Evolutionary conservation across 2,888 invertebrate species (phyloP), one percentile per base, ranked within the genome.

Genomic region (Rhorus exstirpatorius): DNA sequence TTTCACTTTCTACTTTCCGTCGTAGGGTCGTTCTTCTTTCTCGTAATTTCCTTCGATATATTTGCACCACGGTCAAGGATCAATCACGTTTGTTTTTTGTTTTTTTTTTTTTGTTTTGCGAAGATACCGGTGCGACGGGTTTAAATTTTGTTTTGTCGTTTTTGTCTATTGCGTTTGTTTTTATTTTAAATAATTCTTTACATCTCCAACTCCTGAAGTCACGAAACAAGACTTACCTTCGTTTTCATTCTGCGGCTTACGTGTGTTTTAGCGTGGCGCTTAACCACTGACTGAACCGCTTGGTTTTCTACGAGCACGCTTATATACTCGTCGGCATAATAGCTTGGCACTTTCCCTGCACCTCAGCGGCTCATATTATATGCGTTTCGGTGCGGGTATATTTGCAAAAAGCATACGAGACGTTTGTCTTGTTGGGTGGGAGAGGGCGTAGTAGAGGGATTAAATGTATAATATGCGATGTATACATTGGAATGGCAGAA

Each of bases 261-360:
- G 88, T 89, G 88, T 89, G 89, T 90, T 87, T 90, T 88, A 89
- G 85, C 87, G 90, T 92, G 91, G 91, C 88, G 90, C 87, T 89
- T 85, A 87, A 92, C 91, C 91, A 92, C 92, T 88, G 89, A 92
- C 92, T 92, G 92, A 92, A 92, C 91, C 91, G 87, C 89, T 88
- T 86, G 87, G 90, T 91, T 90, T 91, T 91, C 91, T 90, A 90
- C 87, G 77, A 86, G 84, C 88, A 87, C 90, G 86, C 87, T 92
- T 92, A 92, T 92, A 92, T 92, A 92, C 91, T 84, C 86, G 82
- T 86, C 89, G 88, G 87, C 87, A 91, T 91, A 91, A 92, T 91
- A 87, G 89, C 91, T 88, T 87, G 21, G 88, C 90, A 92, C 92
- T 92, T 92, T 92, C 92, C 91, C 92, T 91, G 90, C 88, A 88